Evolutionary conservation across 1,140 invertebrate species (phyloP).

Genomic region (Drusus annulatus): DNA sequence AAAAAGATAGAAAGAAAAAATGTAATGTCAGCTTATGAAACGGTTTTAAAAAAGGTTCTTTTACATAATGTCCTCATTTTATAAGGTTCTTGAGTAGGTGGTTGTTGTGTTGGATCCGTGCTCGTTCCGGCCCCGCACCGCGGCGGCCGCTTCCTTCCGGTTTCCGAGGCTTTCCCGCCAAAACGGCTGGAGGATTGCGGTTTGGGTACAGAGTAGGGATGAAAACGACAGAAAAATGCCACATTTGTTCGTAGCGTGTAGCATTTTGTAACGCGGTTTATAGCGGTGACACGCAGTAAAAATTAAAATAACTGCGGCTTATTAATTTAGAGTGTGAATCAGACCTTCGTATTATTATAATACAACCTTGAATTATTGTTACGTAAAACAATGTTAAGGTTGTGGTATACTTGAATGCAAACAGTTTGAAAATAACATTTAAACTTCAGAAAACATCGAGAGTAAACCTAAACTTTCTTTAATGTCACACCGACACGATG

Average conservation of each 20-base stretch:
- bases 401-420: no score
- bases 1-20: background rate
- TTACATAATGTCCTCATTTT: background rate
- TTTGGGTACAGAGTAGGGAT: conserved; percentile 12
- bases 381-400: no score
- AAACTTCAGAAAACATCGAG: no score
- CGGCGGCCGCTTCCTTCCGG: conserved; percentile 26
- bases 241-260: conserved; percentile 13
- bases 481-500: no score
- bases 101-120: background rate
- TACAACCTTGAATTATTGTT: background rate
- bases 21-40: no score
- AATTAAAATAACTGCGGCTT: background rate
- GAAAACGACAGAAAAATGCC: conserved; percentile 33
- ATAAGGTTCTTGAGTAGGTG: background rate
- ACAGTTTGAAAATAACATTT: no score
- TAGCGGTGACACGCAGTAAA: background rate
- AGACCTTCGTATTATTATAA: background rate
- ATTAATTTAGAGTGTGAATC: background rate
- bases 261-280: conserved; percentile 5
- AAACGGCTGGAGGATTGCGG: conserved; percentile 23
- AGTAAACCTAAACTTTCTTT: no score
- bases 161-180: conserved; percentile 23
- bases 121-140: conserved; percentile 1
- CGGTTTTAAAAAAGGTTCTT: background rate